Percentiles rank a stretch among this genome's conserved stretches.
Evolutionary conservation across 1,140 invertebrate genomes (phyloP).

Genomic region (Bombus waltoni): DNA sequence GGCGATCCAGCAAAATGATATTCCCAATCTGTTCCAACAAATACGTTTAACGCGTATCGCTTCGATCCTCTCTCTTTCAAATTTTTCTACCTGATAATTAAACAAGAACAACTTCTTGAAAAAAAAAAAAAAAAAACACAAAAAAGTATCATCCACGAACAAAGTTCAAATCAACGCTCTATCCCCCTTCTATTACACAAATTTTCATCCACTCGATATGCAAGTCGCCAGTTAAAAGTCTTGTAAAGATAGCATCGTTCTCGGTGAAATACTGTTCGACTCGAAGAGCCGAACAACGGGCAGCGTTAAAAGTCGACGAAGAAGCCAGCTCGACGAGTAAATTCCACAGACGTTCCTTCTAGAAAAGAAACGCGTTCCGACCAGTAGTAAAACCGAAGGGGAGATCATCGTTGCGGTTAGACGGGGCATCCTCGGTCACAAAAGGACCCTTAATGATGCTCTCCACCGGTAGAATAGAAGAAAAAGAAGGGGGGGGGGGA

Average conservation of each 20-base stretch:
- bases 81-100: background rate
- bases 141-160: too few relatives aligned
- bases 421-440: slow-evolving; percentile 66
- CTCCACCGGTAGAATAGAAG: slow-evolving; percentile 34
- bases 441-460: slow-evolving; percentile 71
- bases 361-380: slow-evolving; percentile 12
- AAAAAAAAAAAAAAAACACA: too few relatives aligned
- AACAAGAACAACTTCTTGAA: too few relatives aligned
- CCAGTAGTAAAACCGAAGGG: slow-evolving; percentile 38
- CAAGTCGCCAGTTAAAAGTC: too few relatives aligned
- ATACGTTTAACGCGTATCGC: background rate
- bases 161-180: too few relatives aligned
- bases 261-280: background rate
- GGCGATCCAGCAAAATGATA: background rate
- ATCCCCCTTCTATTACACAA: background rate
- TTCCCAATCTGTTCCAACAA: background rate
- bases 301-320: background rate
- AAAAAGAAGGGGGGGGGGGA: slow-evolving; percentile 58
- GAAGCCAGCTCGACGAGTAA: slow-evolving; percentile 1
- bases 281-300: too few relatives aligned
- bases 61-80: background rate
- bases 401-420: slow-evolving; percentile 57
- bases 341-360: slow-evolving; percentile 26
- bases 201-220: background rate
- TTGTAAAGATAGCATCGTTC: background rate